phyloP scores from a whole-genome alignment of 1,140 invertebrate genomes.

The Pseudoatta argentina region DNA sequence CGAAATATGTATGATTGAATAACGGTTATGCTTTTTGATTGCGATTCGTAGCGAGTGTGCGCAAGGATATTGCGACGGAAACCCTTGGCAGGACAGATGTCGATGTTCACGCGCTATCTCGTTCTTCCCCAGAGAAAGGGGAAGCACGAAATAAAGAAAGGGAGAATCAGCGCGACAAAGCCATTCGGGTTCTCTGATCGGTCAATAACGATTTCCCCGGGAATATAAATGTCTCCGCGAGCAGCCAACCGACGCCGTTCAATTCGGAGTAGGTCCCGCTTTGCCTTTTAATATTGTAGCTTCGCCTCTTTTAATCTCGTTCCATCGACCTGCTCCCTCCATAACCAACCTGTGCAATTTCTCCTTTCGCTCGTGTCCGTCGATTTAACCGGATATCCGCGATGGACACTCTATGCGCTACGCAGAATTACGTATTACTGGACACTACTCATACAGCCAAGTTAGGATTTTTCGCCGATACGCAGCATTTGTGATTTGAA shows the following conservation, averaged over 20 bases:
- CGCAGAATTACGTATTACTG: constrained; percentile 11
- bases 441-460: not conserved
- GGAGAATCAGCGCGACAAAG: constrained; percentile 34
- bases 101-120: constrained; percentile 32
- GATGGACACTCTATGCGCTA: constrained; percentile 33
- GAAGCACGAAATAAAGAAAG: constrained; percentile 46
- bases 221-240: constrained; percentile 79
- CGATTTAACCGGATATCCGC: constrained; percentile 50
- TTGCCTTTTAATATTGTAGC: constrained; percentile 81
- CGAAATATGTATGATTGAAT: not conserved
- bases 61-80: constrained; percentile 19
- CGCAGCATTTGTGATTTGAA: constrained; percentile 6
- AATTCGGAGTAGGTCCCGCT: constrained; percentile 69
- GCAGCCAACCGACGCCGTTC: constrained; percentile 59
- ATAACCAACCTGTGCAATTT: constrained; percentile 75
- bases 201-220: constrained; percentile 76
- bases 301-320: constrained; percentile 81
- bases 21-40: constrained; percentile 35
- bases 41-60: constrained; percentile 15
- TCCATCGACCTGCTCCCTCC: constrained; percentile 72
- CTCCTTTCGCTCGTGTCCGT: constrained; percentile 63
- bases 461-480: constrained; percentile 34
- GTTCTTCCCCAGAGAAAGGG: not conserved
- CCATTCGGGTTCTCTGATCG: constrained; percentile 67
- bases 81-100: constrained; percentile 36